phyloP scores from a whole-genome alignment of 2,888 invertebrate genomes.

The Tromatobia lineatoria region DNA sequence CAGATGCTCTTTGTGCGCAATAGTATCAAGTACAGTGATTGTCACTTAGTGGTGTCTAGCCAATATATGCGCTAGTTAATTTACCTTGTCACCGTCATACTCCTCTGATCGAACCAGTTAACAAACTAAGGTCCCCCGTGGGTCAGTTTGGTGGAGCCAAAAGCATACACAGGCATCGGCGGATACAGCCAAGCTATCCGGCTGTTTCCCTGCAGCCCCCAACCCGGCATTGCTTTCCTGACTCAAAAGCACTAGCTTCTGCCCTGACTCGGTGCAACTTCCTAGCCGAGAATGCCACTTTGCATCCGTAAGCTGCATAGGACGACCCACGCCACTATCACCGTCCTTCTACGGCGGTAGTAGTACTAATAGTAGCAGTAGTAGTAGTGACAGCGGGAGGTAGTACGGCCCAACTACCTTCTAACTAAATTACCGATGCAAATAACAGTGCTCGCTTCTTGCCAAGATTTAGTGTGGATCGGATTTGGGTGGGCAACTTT shows the following conservation, averaged over 20 bases:
- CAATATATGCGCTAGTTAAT: not conserved
- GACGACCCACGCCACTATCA: conserved; percentile 65
- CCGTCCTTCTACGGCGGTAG: conserved; percentile 29
- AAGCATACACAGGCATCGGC: conserved; percentile 27
- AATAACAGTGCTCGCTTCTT: conserved; percentile 82
- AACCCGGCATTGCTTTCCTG: not conserved
- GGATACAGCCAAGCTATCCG: conserved; percentile 45
- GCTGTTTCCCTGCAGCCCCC: conserved; percentile 1
- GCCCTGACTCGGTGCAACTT: conserved; percentile 38
- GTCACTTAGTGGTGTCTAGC: not conserved
- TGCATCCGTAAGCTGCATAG: conserved; percentile 77
- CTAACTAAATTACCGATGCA: conserved; percentile 84
- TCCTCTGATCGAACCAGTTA: conserved; percentile 38
- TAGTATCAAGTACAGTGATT: not conserved
- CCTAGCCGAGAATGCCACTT: conserved; percentile 80
- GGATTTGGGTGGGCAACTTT: conserved; percentile 78
- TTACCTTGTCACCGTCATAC: conserved; percentile 6
- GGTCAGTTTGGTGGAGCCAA: conserved; percentile 23
- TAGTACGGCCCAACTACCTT: conserved; percentile 70
- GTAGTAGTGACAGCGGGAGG: conserved; percentile 28
- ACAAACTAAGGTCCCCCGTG: conserved; percentile 41
- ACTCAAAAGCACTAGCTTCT: conserved; percentile 36
- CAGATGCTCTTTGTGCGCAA: not conserved
- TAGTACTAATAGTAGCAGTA: conserved; percentile 17
- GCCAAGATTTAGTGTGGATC: conserved; percentile 82